Conservation (phyloP, 2,888 invertebrate genomes). For the Erynnis tages region DNA sequence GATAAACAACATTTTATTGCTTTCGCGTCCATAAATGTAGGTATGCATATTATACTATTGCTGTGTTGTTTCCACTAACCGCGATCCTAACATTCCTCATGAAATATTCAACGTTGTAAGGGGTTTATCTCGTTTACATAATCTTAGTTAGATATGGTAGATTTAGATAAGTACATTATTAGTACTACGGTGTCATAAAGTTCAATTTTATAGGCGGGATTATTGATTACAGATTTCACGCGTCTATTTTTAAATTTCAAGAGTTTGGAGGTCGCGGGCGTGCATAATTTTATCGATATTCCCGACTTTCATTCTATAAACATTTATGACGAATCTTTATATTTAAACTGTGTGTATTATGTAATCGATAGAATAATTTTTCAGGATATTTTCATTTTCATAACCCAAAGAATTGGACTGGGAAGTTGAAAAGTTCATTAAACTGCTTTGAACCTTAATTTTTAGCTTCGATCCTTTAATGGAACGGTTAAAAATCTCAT, state of each 20-base stretch:
- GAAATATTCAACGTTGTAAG: neutral
- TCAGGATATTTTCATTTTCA: too few species aligned
- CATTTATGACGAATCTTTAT: too few species aligned
- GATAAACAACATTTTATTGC: too few species aligned
- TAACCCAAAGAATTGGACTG: too few species aligned
- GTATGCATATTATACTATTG: too few species aligned
- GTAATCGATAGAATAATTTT: too few species aligned
- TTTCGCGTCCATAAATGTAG: too few species aligned
- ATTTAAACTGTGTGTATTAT: too few species aligned
- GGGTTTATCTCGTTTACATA: neutral
- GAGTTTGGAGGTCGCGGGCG: neutral
- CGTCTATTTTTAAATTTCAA: neutral
- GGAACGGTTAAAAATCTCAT: neutral
- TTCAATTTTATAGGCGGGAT: neutral
- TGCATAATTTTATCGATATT: neutral
- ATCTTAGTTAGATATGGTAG: neutral
- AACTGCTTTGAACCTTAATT: too few species aligned
- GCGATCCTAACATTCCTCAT: neutral
- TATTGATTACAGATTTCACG: slow-evolving; percentile 2
- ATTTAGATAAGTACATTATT: neutral
- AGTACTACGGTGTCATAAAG: neutral
- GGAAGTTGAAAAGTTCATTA: too few species aligned
- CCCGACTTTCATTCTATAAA: neutral
- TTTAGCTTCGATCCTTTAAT: too few species aligned
- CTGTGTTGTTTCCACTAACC: neutral